These are phyloP conservation scores for Macrosteles quadrilineatus DNA, from an alignment of 1,140 invertebrate species.

Conservation along the genomic window DNA sequence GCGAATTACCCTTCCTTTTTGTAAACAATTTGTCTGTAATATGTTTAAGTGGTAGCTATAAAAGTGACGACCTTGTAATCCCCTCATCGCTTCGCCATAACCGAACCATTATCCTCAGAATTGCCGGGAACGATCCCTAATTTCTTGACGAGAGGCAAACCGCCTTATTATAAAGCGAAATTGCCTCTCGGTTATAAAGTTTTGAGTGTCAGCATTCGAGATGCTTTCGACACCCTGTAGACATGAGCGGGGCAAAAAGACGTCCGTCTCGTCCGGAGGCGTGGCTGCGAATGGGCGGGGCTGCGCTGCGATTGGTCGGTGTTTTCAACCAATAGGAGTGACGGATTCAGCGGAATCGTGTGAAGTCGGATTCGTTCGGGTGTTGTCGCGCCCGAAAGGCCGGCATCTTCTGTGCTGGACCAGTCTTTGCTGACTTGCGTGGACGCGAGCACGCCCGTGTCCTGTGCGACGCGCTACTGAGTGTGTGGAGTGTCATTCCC, in stretches of 20 bases:
- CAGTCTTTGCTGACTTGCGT: constrained; percentile 19
- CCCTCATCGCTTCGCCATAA: too few relatives aligned
- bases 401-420: background rate
- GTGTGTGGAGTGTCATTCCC: constrained; percentile 3
- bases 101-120: too few relatives aligned
- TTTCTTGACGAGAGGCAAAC: background rate
- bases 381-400: background rate
- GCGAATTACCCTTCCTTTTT: too few relatives aligned
- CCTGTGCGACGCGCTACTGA: background rate
- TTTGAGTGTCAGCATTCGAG: constrained; percentile 13
- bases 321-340: background rate
- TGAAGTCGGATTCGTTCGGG: background rate
- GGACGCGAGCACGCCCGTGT: background rate
- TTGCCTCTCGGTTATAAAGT: background rate
- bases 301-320: constrained; percentile 12
- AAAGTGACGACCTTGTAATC: too few relatives aligned
- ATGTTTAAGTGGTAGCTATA: too few relatives aligned
- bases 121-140: background rate
- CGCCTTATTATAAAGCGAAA: background rate
- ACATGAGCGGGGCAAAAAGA: constrained; percentile 17
- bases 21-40: too few relatives aligned
- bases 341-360: background rate
- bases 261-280: background rate
- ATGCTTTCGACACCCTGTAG: constrained; percentile 13
- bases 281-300: background rate